phyloP scores from a whole-genome alignment of 2,888 invertebrate genomes.

The Scaptomyza flava region DNA sequence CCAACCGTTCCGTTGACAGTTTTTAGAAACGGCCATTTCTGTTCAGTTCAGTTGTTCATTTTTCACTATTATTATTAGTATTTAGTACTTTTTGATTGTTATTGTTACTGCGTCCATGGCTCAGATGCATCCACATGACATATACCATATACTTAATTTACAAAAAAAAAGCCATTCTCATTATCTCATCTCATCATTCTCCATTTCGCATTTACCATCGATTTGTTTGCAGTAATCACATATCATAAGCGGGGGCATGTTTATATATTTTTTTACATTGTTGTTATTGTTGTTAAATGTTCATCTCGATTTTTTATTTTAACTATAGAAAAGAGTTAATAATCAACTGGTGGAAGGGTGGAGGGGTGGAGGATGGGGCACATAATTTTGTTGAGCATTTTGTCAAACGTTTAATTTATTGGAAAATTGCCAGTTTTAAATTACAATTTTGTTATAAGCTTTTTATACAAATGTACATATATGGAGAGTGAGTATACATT shows the following conservation, averaged over 20 bases:
- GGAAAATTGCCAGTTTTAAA: conserved; percentile 33
- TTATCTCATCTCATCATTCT: conserved; percentile 41
- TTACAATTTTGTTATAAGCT: conserved; percentile 17
- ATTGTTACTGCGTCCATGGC: conserved; percentile 17
- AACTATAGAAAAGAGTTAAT: not conserved
- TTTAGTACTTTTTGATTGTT: conserved; percentile 16
- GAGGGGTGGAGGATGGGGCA: not conserved
- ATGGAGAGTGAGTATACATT: conserved; percentile 5
- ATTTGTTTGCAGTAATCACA: conserved; percentile 62
- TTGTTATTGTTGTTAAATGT: conserved; percentile 14
- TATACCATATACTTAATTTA: conserved; percentile 33
- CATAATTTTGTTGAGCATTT: conserved; percentile 64
- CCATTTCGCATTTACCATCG: conserved; percentile 24
- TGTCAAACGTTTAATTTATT: conserved; percentile 59
- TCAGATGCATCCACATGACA: conserved; percentile 24
- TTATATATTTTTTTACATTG: conserved; percentile 42
- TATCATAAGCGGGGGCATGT: conserved; percentile 29
- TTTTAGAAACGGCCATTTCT: conserved; percentile 41
- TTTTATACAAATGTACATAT: not conserved
- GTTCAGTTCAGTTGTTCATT: not conserved
- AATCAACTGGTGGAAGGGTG: not conserved
- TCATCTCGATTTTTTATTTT: not conserved
- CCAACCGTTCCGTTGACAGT: conserved; percentile 66
- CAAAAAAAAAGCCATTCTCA: conserved; percentile 16
- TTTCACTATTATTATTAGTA: not conserved